phyloP scores from a whole-genome alignment of 2,888 invertebrate species.

The Glaucopsyche alexis region DNA sequence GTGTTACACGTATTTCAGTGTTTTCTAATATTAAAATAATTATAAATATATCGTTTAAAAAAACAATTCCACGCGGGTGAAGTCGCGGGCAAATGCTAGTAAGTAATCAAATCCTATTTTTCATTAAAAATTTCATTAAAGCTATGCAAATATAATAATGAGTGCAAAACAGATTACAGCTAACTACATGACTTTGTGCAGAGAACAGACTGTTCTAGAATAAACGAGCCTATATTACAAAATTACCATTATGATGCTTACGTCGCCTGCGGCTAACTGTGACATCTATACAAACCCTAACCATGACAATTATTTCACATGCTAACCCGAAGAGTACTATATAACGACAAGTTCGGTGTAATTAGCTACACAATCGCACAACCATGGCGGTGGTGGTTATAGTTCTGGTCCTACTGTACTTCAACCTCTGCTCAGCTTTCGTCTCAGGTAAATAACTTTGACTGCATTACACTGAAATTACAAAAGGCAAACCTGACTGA shows the following conservation, averaged over 20 bases:
- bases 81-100: too few relatives aligned
- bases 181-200: background rate
- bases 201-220: too few relatives aligned
- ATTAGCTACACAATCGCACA: too few relatives aligned
- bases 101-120: background rate
- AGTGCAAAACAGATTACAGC: background rate
- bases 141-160: background rate
- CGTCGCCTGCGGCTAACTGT: too few relatives aligned
- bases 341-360: background rate
- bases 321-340: background rate
- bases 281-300: background rate
- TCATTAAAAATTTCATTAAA: background rate
- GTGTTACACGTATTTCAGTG: too few relatives aligned
- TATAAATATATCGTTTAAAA: background rate
- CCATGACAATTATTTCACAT: background rate
- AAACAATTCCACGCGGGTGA: too few relatives aligned
- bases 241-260: too few relatives aligned
- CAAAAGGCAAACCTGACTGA: too few relatives aligned
- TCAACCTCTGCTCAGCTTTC: conserved; percentile 27
- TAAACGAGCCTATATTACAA: too few relatives aligned
- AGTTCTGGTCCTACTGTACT: conserved; percentile 16
- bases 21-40: too few relatives aligned
- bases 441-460: conserved; percentile 24
- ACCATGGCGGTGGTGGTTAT: background rate
- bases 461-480: background rate